Evolutionary conservation across 2,888 invertebrate species (phyloP).

Genomic region (Crematogaster levior): DNA sequence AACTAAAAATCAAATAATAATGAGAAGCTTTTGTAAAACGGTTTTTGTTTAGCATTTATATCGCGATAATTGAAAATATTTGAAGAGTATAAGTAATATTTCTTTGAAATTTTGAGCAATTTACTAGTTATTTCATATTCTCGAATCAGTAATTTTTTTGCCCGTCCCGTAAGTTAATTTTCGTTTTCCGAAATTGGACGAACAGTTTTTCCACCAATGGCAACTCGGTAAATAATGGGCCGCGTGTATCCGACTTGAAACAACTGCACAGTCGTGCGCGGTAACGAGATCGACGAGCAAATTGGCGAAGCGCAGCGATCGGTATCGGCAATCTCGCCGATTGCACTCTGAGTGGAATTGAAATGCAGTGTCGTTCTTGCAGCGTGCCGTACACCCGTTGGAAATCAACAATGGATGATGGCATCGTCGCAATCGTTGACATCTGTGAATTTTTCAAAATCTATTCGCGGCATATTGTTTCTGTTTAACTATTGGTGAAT

Average conservation of each 20-base stretch:
- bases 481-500: constrained; percentile 21
- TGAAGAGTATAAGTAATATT: neutral
- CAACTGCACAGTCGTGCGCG: constrained; percentile 36
- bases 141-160: constrained; percentile 1
- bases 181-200: constrained; percentile 7
- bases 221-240: constrained; percentile 25
- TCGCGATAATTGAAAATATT: neutral
- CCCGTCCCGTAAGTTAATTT: neutral
- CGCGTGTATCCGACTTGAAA: constrained; percentile 28
- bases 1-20: neutral
- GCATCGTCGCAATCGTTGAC: constrained; percentile 9
- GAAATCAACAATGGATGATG: constrained; percentile 52
- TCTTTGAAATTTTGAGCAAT: neutral
- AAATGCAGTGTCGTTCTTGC: constrained; percentile 52
- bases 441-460: constrained; percentile 32
- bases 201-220: neutral
- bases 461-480: constrained; percentile 11
- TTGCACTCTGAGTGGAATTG: constrained; percentile 53
- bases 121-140: neutral
- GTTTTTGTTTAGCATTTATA: neutral
- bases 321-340: constrained; percentile 69
- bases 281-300: constrained; percentile 61
- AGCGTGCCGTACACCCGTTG: constrained; percentile 30
- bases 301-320: constrained; percentile 55
- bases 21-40: neutral